Evolutionary conservation across 2,113 vertebrate species (phyloP).

Genomic region (Siphamia tubifer): DNA sequence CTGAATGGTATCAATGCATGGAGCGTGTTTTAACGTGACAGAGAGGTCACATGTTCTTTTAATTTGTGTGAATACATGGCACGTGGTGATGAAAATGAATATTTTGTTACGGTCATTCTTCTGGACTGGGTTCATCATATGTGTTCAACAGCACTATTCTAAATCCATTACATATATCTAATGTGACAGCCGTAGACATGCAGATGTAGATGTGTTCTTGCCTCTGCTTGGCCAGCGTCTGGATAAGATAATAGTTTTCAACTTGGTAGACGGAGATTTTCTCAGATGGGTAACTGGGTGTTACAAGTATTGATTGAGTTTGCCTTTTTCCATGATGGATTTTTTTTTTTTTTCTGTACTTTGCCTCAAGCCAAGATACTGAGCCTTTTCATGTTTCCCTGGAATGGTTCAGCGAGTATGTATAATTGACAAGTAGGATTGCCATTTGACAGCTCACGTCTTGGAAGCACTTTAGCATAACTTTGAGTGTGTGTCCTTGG

Average conservation of each 20-base stretch:
- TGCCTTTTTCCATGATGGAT: not conserved
- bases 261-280: not conserved
- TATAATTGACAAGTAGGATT: slow-evolving; percentile 24
- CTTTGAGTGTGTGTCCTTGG: slow-evolving; percentile 24
- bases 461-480: slow-evolving; percentile 13
- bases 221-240: not conserved
- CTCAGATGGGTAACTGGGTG: not conserved
- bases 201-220: not conserved
- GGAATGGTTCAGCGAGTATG: slow-evolving; percentile 1
- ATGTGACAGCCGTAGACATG: not conserved
- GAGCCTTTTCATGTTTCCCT: slow-evolving; percentile 5
- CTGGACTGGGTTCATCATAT: no score
- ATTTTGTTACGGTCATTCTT: no score
- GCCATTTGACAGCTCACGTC: slow-evolving; percentile 34
- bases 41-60: no score
- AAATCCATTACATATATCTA: no score
- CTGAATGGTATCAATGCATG: no score
- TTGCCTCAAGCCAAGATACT: not conserved
- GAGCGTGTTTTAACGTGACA: no score
- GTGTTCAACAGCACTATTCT: no score
- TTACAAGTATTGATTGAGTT: not conserved
- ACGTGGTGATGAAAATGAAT: not conserved
- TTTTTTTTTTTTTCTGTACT: not conserved
- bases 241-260: not conserved
- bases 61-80: no score